These are phyloP conservation scores for Psephotus haematonotus DNA, from an alignment of 2,113 vertebrate genomes.

Conservation along the genomic window DNA sequence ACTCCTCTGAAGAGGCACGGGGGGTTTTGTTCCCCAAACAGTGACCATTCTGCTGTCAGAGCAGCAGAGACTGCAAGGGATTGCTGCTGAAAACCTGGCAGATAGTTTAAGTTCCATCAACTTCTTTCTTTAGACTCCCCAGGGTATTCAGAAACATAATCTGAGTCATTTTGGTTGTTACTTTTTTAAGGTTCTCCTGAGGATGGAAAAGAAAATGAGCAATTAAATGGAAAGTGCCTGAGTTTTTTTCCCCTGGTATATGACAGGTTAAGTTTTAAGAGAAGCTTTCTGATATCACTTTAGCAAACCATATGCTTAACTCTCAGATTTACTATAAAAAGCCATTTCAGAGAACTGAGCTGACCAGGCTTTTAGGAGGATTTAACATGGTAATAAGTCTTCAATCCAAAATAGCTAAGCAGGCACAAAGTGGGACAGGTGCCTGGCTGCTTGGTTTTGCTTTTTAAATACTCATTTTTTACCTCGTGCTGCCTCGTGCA, in stretches of 20 bases:
- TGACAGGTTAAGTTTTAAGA: slow-evolving; percentile 49
- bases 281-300: slow-evolving; percentile 44
- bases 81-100: background rate
- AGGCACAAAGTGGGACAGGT: slow-evolving; percentile 60
- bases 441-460: background rate
- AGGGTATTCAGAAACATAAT: background rate
- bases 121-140: background rate
- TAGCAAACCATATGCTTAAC: slow-evolving; percentile 60
- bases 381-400: slow-evolving; percentile 60
- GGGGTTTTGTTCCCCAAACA: background rate
- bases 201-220: background rate
- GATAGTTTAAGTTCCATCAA: background rate
- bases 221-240: background rate
- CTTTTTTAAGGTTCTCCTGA: background rate
- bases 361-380: slow-evolving; percentile 67
- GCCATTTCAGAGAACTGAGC: slow-evolving; percentile 23
- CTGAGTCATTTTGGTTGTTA: background rate
- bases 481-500: slow-evolving; percentile 27
- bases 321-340: slow-evolving; percentile 69
- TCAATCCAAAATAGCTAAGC: slow-evolving; percentile 56
- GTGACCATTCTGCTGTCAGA: background rate
- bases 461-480: background rate
- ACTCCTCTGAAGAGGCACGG: background rate
- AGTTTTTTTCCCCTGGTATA: background rate
- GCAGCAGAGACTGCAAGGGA: background rate